Conservation (phyloP, 2,888 invertebrate species). For the Eilema caniola region DNA sequence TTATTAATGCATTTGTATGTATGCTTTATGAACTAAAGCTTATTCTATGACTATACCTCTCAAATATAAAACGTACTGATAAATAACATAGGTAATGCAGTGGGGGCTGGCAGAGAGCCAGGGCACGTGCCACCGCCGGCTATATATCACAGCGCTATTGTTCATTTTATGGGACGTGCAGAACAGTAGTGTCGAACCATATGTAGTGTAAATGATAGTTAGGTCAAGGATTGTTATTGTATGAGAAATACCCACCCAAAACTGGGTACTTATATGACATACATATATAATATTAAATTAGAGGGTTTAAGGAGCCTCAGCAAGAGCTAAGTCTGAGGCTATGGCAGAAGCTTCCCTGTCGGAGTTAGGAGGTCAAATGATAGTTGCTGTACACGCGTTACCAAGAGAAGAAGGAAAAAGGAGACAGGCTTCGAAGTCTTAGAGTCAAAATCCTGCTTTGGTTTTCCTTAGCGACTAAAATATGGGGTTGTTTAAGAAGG, state of each 20-base stretch:
- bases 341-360: too few species aligned
- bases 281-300: neutral
- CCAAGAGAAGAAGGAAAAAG: too few species aligned
- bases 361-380: too few species aligned
- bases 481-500: too few species aligned
- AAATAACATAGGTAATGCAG: conserved; percentile 15
- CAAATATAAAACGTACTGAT: conserved; percentile 10
- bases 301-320: too few species aligned
- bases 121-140: conserved; percentile 19
- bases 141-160: conserved; percentile 21
- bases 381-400: too few species aligned
- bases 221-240: conserved; percentile 8
- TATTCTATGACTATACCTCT: neutral
- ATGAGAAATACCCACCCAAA: neutral
- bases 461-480: too few species aligned
- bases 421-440: too few species aligned
- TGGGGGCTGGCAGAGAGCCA: conserved; percentile 26
- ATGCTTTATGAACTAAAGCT: too few species aligned
- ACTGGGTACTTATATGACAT: neutral
- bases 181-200: neutral
- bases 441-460: too few species aligned
- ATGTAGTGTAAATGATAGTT: neutral
- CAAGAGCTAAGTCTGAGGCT: too few species aligned
- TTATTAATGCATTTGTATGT: too few species aligned
- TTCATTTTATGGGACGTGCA: conserved; percentile 5